phyloP scores from a whole-genome alignment of 2,113 vertebrate genomes.

The Tachysurus vachellii region DNA sequence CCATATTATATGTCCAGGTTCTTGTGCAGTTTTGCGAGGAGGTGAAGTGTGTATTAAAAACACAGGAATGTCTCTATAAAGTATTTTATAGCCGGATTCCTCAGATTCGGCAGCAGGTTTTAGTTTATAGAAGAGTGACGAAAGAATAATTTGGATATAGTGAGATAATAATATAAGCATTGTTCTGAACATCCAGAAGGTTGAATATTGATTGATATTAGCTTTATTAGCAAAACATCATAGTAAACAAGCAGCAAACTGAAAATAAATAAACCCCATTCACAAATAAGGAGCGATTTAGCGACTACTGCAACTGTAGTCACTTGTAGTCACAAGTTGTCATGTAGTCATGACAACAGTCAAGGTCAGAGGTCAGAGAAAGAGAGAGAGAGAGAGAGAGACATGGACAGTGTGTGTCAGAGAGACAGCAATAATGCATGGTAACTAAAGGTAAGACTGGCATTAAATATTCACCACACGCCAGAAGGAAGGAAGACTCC shows the following conservation, averaged over 20 bases:
- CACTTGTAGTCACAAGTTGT: not conserved
- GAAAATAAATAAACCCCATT: not conserved
- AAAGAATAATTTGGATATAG: not conserved
- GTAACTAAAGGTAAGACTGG: conserved; percentile 79
- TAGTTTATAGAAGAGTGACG: not conserved
- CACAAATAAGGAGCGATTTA: not conserved
- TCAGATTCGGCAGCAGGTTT: not conserved
- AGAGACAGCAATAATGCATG: conserved; percentile 81
- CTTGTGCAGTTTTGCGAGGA: not conserved
- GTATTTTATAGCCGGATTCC: not conserved
- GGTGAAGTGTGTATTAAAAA: not conserved
- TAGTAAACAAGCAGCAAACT: not conserved
- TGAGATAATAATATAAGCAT: not conserved
- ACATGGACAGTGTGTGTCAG: conserved; percentile 53
- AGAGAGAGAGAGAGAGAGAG: conserved; percentile 12
- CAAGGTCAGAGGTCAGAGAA: conserved; percentile 13
- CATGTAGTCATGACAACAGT: conserved; percentile 5
- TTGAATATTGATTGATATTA: not conserved
- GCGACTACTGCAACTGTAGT: not conserved
- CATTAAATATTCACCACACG: conserved; percentile 79
- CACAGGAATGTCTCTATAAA: not conserved
- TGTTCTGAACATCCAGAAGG: not conserved
- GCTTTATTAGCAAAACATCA: not conserved
- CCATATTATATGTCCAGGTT: not conserved
- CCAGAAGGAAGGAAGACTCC: conserved; percentile 51